Evolutionary conservation across 1,140 invertebrate genomes (phyloP).

Genomic region (Heterodera schachtii): DNA sequence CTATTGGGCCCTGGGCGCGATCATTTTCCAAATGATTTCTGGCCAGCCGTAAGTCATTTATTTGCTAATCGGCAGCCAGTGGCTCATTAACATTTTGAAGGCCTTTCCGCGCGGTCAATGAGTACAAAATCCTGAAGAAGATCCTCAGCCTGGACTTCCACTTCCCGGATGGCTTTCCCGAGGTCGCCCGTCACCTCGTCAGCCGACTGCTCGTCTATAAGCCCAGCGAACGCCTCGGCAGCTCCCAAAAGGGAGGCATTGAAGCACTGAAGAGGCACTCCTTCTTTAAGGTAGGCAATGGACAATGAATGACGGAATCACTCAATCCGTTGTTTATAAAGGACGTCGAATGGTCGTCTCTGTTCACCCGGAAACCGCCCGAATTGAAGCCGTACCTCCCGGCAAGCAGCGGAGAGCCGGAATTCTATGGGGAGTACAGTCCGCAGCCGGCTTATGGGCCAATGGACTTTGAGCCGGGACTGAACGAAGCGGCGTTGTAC

Average conservation of each 20-base stretch:
- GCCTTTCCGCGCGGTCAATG: constrained; percentile 87
- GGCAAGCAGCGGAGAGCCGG: constrained; percentile 74
- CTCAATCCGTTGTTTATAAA: constrained; percentile 38
- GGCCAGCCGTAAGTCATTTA: constrained; percentile 73
- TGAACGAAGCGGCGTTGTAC: constrained; percentile 79
- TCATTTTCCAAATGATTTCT: constrained; percentile 93
- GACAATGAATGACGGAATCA: no score
- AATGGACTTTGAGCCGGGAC: constrained; percentile 80
- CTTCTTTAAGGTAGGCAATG: constrained; percentile 69
- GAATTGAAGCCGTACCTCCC: constrained; percentile 79
- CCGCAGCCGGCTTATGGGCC: constrained; percentile 66
- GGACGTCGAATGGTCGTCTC: constrained; percentile 80
- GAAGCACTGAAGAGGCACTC: constrained; percentile 41
- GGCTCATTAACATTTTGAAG: not conserved
- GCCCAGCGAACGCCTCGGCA: constrained; percentile 46
- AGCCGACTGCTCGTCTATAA: constrained; percentile 78
- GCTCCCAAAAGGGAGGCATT: constrained; percentile 44
- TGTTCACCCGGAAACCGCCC: constrained; percentile 80
- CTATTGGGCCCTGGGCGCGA: constrained; percentile 96
- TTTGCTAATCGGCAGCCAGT: no score
- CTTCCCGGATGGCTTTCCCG: constrained; percentile 86
- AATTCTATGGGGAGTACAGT: constrained; percentile 70
- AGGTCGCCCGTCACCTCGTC: constrained; percentile 82
- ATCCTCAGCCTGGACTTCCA: constrained; percentile 87
- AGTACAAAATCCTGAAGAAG: constrained; percentile 95